Base-by-base conservation (phyloP, 2,797 vertebrate species). In the Zenarchopterus dispar region DNA sequence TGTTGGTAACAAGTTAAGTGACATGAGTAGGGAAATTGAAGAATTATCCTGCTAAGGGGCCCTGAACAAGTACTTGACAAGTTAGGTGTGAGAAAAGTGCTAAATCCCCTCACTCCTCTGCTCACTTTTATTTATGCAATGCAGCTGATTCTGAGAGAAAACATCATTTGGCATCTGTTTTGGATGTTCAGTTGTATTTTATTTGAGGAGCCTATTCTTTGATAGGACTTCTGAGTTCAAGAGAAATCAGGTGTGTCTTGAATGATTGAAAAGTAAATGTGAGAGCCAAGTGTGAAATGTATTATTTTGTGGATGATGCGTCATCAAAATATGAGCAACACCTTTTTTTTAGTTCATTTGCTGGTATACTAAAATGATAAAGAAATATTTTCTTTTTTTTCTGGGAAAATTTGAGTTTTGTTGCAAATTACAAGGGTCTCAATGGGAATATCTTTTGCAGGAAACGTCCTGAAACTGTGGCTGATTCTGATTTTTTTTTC, bases 341-440 rank as follows among this genome's bases (percentile, higher is more conserved):
- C 67, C 70, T 26, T 24, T 26, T 24, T n/a, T 19, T 17, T 28
- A 23, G 49, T 76, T 74, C 52, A 62, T 60, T 76, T 62, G 55
- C 75, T 64, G 0, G 18, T 41, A 26, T 43, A 56, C 56, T 47
- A 5, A 43, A 48, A 42, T 57, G 45, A 47, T 36, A 56, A 52
- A 13, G 9, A 36, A 10, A 36, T 9, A 10, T 36, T 36, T 36
- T 10, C 33, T 36, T 36, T 13, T 28, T 28, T 28, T 28, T 28
- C 11, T 36, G 33, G 5, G 33, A 2, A 36, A 36, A 36, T 36
- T 11, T 11, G 33, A 10, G 11, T 13, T 10, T 11, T 13, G 11
- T 36, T 13, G 11, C 33, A 13, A 36, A 36, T 36, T 1, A 10
- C 13, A 13, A 10, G 33, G 9, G 13, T 2, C 11, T 36, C 33